Conservation (phyloP, 2,888 invertebrate genomes). For the Odontomyia ornata region DNA sequence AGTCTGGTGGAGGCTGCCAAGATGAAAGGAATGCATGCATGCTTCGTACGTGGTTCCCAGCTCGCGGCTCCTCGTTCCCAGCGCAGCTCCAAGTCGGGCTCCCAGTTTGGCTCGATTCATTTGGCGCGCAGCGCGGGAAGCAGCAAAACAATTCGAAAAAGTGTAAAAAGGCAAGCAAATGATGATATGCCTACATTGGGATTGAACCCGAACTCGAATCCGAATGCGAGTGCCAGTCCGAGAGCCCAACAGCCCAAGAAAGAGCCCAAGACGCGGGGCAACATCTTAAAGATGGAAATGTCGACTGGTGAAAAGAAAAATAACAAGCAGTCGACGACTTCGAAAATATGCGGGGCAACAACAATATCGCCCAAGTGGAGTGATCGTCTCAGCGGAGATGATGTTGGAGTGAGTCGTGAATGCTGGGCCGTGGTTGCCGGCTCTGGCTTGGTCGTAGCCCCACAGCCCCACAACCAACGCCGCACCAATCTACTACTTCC, state of each 20-base stretch:
- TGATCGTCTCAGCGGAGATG: conserved; percentile 1
- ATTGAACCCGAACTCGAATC: neutral
- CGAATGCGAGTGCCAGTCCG: neutral
- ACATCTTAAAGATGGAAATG: conserved; percentile 33
- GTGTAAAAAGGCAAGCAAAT: conserved; percentile 24
- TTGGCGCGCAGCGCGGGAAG: neutral
- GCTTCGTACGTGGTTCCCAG: conserved; percentile 9
- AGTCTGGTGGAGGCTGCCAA: conserved; percentile 20
- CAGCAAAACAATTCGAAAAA: conserved; percentile 14
- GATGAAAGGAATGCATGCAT: conserved; percentile 37
- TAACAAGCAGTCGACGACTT: conserved; percentile 41
- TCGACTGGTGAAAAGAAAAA: conserved; percentile 28
- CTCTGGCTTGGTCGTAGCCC: neutral
- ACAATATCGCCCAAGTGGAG: neutral
- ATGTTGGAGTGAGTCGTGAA: conserved; percentile 5
- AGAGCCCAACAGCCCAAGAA: neutral
- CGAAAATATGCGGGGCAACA: conserved; percentile 34
- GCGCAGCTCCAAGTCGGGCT: neutral
- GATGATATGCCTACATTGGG: conserved; percentile 33
- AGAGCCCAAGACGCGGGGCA: conserved; percentile 1
- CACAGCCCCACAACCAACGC: neutral
- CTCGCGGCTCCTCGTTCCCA: neutral
- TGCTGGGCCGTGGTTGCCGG: neutral
- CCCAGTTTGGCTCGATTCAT: neutral
- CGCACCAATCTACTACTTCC: conserved; percentile 34